Percentiles rank a stretch among this genome's conserved stretches.
phyloP scores from a whole-genome alignment of 1,140 invertebrate genomes.

The Macrosteles quadrilineatus region DNA sequence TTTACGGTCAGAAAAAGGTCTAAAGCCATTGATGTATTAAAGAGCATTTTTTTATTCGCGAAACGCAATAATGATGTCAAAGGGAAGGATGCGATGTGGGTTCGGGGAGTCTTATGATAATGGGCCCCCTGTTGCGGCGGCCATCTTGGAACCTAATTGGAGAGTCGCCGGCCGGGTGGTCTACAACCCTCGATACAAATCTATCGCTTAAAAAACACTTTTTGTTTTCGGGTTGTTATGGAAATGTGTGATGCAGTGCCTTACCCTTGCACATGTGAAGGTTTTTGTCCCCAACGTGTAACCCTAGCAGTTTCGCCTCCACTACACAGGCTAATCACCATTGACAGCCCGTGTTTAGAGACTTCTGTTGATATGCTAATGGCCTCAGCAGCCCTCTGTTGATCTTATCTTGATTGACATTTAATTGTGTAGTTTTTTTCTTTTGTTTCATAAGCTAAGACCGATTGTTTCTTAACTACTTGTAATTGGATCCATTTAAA shows the following conservation, averaged over 20 bases:
- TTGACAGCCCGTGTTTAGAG: conserved; percentile 10
- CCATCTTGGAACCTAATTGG: conserved; percentile 20
- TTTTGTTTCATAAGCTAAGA: neutral
- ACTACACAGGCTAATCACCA: conserved; percentile 1
- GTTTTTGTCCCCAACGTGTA: neutral
- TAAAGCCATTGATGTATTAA: neutral
- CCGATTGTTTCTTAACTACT: neutral
- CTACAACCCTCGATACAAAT: conserved; percentile 13
- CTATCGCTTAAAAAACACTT: conserved; percentile 9
- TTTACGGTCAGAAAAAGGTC: neutral
- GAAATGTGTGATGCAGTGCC: neutral
- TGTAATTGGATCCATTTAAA: too few relatives aligned
- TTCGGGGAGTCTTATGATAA: conserved; percentile 16
- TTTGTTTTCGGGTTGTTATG: conserved; percentile 20
- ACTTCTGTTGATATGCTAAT: conserved; percentile 21
- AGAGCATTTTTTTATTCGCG: conserved; percentile 13
- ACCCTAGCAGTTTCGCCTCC: neutral
- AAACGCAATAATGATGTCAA: conserved; percentile 24
- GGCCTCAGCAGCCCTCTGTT: neutral
- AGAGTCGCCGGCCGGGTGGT: conserved; percentile 1
- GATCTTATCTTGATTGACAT: conserved; percentile 21
- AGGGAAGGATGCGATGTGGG: neutral
- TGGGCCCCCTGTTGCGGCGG: conserved; percentile 19
- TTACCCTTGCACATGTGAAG: neutral
- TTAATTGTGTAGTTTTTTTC: neutral